phyloP scores from a whole-genome alignment of 2,888 invertebrate species.

The Seira musarum region DNA sequence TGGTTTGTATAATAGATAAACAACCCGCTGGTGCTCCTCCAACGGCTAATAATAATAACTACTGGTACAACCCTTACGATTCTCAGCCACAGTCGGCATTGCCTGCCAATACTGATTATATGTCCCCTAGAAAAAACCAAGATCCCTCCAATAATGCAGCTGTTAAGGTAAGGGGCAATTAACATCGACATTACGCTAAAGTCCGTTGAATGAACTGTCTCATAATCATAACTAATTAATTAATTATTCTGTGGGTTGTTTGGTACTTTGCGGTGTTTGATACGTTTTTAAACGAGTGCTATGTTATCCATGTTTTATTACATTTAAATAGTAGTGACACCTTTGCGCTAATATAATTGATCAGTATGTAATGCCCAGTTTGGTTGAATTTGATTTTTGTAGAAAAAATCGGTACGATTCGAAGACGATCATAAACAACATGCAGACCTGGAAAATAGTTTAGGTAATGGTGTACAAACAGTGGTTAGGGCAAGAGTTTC shows the following conservation, averaged over 20 bases:
- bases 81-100: not conserved
- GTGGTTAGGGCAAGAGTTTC: constrained; percentile 21
- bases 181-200: too few species aligned
- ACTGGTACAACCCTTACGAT: constrained; percentile 39
- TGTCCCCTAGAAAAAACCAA: not conserved
- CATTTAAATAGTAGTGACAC: too few species aligned
- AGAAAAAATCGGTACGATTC: constrained; percentile 69
- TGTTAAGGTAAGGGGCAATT: constrained; percentile 30
- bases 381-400: constrained; percentile 38
- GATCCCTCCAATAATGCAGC: constrained; percentile 14
- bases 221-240: too few species aligned
- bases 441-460: constrained; percentile 41
- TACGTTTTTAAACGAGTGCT: too few species aligned
- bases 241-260: too few species aligned
- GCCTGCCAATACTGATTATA: not conserved
- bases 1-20: constrained; percentile 26
- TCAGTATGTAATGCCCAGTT: constrained; percentile 13
- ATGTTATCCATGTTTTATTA: too few species aligned
- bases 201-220: too few species aligned
- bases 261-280: too few species aligned
- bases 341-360: too few species aligned
- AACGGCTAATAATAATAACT: constrained; percentile 34
- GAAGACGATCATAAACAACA: constrained; percentile 62
- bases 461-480: constrained; percentile 20
- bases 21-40: not conserved